Evolutionary conservation across 2,888 invertebrate species (phyloP), one percentile per base, ranked within the genome.

Genomic region (Dermolepida albohirtum): DNA sequence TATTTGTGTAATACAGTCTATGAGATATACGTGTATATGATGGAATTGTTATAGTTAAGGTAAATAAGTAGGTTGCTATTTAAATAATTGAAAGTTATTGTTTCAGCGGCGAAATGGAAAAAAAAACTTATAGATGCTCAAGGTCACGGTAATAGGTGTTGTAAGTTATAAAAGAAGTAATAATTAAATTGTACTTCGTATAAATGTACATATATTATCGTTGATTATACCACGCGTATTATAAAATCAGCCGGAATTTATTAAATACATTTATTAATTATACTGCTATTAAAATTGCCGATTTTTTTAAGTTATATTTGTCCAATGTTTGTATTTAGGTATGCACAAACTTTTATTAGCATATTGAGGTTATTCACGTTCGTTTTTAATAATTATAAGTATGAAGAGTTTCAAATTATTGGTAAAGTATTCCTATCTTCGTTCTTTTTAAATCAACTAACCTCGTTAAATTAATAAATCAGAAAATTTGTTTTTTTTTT

Each of bases 61-160:
- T 14, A 39, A 54, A 59, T 59, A 59, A 44, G 59, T 59, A 44
- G 59, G 59, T 44, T 44, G 59, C 34, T 44, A 44, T 59, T 59
- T 59, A 59, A 59, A 47, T 59, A 44, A 59, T 47, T 44, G 44
- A 59, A 44, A 44, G 34, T 59, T 2, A 34, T 34, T 59, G 47
- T 44, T 44, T 12, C 34, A 29, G 47, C 59, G 34, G 11, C 12
- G 59, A 44, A 47, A 44, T 12, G 29, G 14, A 59, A 59, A 59
- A 47, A 54, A 44, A 34, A 6, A 29, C n/a, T 34, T 44, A 34
- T 44, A 44, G 29, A 59, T 59, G 59, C 47, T 44, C 59, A 59
- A 59, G 59, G 59, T 59, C 44, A 59, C 27, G 44, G 12, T 44
- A 59, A 59, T 54, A 54, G 40, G 40, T 54, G 54, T 54, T 54